phyloP scores from a whole-genome alignment of 2,888 invertebrate species.

The Noctua fimbriata region DNA sequence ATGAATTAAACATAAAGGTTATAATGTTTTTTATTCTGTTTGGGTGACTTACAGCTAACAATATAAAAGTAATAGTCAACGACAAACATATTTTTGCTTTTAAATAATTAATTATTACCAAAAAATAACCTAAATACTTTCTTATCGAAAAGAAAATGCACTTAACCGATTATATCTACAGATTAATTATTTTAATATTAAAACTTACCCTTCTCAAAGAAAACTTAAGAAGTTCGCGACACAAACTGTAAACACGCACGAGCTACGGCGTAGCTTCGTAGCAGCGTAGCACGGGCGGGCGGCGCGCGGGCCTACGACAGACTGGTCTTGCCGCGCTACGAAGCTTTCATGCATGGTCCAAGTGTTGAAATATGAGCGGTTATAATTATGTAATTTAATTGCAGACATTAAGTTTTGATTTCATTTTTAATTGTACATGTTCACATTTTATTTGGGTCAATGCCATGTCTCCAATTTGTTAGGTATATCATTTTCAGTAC shows the following conservation, averaged over 20 bases:
- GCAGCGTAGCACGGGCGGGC: slow-evolving; percentile 66
- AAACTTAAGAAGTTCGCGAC: slow-evolving; percentile 44
- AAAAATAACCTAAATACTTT: background rate
- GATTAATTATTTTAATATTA: background rate
- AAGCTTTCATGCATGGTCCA: slow-evolving; percentile 46
- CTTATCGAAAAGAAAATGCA: background rate
- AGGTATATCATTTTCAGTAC: slow-evolving; percentile 17
- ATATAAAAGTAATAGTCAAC: no score
- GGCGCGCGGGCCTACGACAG: slow-evolving; percentile 55
- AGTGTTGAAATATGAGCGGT: slow-evolving; percentile 23
- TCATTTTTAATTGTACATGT: background rate
- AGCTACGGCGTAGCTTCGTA: slow-evolving; percentile 67
- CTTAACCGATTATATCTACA: background rate
- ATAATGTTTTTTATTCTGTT: background rate
- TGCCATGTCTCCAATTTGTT: slow-evolving; percentile 24
- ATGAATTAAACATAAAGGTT: background rate
- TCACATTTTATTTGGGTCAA: slow-evolving; percentile 41
- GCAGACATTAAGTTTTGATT: slow-evolving; percentile 7
- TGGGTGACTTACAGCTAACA: no score
- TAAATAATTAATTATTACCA: background rate
- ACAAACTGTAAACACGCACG: slow-evolving; percentile 31
- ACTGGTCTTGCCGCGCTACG: slow-evolving; percentile 56
- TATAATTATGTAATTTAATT: background rate
- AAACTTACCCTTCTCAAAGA: slow-evolving; percentile 41
- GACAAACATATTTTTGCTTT: background rate